Evolutionary conservation across 2,797 vertebrate species (phyloP), one percentile per base, ranked within the genome.

Genomic region (Kryptolebias ocellatus): DNA sequence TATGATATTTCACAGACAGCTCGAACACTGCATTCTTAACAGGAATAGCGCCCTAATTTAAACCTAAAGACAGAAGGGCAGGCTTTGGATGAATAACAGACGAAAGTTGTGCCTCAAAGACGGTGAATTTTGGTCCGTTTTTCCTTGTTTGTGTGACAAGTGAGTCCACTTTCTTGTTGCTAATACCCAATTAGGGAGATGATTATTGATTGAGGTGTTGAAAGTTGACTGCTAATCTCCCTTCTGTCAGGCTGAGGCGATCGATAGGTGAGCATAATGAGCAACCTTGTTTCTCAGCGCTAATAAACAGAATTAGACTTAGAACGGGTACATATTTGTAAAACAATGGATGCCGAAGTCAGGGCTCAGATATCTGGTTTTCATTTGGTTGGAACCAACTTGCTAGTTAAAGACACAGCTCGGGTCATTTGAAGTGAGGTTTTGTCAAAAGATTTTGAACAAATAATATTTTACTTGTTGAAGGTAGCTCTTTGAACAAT

Each of bases 161-260:
- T 70, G 67, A 83, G 86, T 89, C 79, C 80, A 87, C 84, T 90
- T 91, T 92, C 86, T 89, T 87, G 79, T 81, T 86, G 79, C 90
- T 90, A 89, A 90, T 90, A 91, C 89, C 91, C 90, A 93, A 93
- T 93, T 93, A 94, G 90, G 89, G 84, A 91, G 91, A 92, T 93
- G 87, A 91, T 90, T 93, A 94, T 94, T 92, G 92, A 94, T 92
- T 65, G 76, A 74, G 83, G 86, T 91, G 89, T 79, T 92, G 85
- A 90, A 89, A 91, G 87, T 92, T 91, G 87, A 90, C 86, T 84
- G 79, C 88, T 92, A 92, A 92, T 92, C 92, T 92, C 85, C 87
- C 67, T 64, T 84, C 87, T 87, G 84, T 67, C 79, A 74, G 85
- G 80, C 88, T 67, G 70, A 80, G 73, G 11, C 70, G 52, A 92